Conservation (phyloP, 2,113 vertebrate species). For the Pteruthius melanotis region DNA sequence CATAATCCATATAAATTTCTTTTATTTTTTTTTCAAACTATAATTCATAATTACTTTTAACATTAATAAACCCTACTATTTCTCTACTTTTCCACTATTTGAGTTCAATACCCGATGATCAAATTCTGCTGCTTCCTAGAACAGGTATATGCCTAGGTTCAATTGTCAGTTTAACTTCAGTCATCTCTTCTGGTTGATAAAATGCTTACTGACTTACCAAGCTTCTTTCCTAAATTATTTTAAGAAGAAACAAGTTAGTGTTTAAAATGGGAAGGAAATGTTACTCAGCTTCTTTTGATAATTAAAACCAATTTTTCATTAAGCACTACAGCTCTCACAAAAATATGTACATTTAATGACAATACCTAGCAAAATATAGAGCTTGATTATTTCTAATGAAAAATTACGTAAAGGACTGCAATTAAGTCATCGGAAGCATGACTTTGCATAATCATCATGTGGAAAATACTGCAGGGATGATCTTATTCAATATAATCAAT, state of each 20-base stretch:
- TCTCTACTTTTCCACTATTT: neutral
- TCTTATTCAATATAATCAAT: constrained; percentile 11
- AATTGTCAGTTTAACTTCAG: neutral
- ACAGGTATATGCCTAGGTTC: neutral
- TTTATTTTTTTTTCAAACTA: neutral
- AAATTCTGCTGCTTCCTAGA: neutral
- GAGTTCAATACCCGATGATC: neutral
- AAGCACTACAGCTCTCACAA: neutral
- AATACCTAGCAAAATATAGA: constrained; percentile 11
- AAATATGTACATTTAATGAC: constrained; percentile 10
- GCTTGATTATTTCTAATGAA: neutral
- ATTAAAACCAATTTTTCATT: constrained; percentile 20
- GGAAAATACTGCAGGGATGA: neutral
- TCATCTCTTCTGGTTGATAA: neutral
- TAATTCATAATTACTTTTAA: neutral
- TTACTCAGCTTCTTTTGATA: neutral
- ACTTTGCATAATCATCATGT: constrained; percentile 7
- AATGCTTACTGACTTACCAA: neutral
- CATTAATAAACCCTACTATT: neutral
- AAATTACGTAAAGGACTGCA: neutral
- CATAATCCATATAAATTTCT: neutral
- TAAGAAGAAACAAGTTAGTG: neutral
- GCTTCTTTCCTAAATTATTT: constrained; percentile 8
- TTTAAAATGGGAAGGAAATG: neutral
- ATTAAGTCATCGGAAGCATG: constrained; percentile 13